These are phyloP conservation scores for Melieria crassipennis DNA, from an alignment of 2,888 invertebrate species.

Conservation along the genomic window DNA sequence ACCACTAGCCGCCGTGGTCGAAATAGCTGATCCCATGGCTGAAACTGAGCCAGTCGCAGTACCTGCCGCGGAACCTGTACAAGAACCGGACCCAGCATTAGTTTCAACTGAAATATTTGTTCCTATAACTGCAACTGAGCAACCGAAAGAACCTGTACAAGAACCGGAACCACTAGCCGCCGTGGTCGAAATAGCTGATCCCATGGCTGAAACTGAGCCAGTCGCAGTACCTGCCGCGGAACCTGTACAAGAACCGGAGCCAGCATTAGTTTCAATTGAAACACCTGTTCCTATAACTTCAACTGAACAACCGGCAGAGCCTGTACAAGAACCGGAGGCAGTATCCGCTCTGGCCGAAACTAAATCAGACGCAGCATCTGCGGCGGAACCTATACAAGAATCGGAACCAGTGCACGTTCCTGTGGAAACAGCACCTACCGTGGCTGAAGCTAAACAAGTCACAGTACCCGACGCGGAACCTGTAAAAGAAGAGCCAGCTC, in stretches of 20 bases:
- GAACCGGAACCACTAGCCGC: no score
- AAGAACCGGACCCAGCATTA: not conserved
- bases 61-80: no score
- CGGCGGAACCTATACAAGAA: no score
- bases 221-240: no score
- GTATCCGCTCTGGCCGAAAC: no score
- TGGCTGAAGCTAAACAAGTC: not conserved
- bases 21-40: not conserved
- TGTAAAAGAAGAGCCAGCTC: not conserved
- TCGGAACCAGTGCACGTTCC: no score
- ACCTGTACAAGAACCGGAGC: no score
- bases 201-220: no score
- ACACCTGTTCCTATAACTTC: not conserved
- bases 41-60: not conserved
- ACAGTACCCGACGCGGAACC: not conserved
- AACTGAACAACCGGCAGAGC: not conserved
- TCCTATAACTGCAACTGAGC: not conserved
- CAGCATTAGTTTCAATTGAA: not conserved
- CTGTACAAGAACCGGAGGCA: not conserved
- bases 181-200: no score
- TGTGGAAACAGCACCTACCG: not conserved
- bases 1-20: not conserved
- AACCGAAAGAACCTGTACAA: not conserved
- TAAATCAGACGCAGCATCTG: no score
- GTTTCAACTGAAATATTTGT: not conserved